A percentile compares a stretch with the other conserved stretches of the same genome.
phyloP scores from a whole-genome alignment of 2,113 vertebrate genomes.

The Pithys albifrons region DNA sequence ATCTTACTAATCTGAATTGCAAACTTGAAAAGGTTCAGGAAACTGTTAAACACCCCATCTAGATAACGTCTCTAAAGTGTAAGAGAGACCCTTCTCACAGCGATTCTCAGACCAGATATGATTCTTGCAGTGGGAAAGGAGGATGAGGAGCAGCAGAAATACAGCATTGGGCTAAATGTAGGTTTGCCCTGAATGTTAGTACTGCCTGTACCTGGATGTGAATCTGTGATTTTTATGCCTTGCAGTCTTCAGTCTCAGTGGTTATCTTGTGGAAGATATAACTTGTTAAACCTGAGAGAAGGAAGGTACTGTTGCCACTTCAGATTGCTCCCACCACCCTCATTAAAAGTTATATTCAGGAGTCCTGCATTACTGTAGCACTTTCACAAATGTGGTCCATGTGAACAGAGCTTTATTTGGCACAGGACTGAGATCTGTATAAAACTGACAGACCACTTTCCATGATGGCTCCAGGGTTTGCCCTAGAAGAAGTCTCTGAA shows the following conservation, averaged over 20 bases:
- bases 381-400: background rate
- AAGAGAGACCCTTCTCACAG: background rate
- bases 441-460: background rate
- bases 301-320: background rate
- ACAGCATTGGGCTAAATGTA: background rate
- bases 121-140: background rate
- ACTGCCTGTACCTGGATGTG: background rate
- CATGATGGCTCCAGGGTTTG: background rate
- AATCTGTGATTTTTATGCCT: background rate
- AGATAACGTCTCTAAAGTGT: background rate
- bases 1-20: background rate
- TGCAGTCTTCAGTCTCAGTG: background rate
- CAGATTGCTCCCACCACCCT: background rate
- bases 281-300: background rate
- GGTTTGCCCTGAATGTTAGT: background rate
- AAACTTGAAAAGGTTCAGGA: background rate
- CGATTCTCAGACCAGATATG: background rate
- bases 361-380: background rate
- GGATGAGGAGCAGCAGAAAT: background rate
- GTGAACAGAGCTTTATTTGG: background rate
- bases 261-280: background rate
- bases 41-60: background rate
- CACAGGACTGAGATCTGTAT: background rate
- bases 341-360: background rate
- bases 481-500: background rate